Evolutionary conservation across 1,140 invertebrate species (phyloP), one percentile per base, ranked within the genome.

Genomic region (Pseudachorutes palmiensis): DNA sequence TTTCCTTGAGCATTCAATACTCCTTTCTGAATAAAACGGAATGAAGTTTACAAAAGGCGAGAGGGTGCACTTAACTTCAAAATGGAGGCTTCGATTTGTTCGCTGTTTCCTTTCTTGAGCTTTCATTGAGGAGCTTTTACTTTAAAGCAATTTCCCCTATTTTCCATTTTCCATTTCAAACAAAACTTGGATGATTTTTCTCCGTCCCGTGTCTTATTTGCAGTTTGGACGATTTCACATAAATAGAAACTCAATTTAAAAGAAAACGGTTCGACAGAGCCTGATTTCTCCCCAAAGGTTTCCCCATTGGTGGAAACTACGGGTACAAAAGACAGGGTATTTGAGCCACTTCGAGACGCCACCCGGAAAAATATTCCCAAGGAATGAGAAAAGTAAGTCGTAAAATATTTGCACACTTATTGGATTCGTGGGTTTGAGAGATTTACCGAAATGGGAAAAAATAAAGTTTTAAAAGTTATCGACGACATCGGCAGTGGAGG

Each of bases 161-260:
- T 55, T 55, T 55, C 51, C 51, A 55, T 45, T 55, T 55, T 55
- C 51, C 24, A 55, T 55, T 19, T 55, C 51, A 55, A 55, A 55
- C 51, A 55, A 55, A 55, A 16, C 51, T n/a, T n/a, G n/a, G n/a
- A 55, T 22, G 9, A 19, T 24, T 55, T 55, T 24, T 26, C 51
- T 55, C 51, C 24, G 9, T 55, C 24, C 24, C 51, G 24, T 24
- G 12, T 55, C 51, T 55, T 55, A 55, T 55, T 55, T 55, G 51
- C 51, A 55, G 24, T 55, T 55, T 19, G 5, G 5, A 9, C 24
- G 12, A 19, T 16, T 55, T 14, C 51, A 19, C 51, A 55, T 55
- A 55, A 55, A 55, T 55, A 55, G 12, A 55, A 55, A 55, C 51
- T 55, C 51, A 55, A 55, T 55, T 55, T 55, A 55, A 55, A 55